Base-by-base conservation (phyloP, 1,140 invertebrate species). In the Bradysia coprophila region DNA sequence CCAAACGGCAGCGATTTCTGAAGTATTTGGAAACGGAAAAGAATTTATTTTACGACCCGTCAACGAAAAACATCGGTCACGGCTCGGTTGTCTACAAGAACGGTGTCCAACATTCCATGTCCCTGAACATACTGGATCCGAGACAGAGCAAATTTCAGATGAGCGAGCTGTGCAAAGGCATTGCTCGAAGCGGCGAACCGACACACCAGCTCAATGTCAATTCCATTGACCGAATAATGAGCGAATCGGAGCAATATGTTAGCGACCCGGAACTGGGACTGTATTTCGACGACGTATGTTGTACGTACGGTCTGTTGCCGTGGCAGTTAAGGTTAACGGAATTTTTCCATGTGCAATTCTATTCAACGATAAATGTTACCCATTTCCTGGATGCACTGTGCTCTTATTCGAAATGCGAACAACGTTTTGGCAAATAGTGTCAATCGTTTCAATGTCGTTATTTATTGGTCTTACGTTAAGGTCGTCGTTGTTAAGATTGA, bases 271-370 rank as follows among this genome's bases (percentile, higher is more conserved):
- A 81, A 49, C 50, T 80, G 45, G 71, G 67, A 28, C 51, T 81
- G 42, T 68, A 73, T 51, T 75, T 67, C 51, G 76, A 75, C 19
- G 55, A 66, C 19, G 49, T 57, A 31, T 71, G 69, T 48, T 67
- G 59, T 44, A 72, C 73, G 31, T 67, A 67, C 53, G 75, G 74
- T 43, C 63, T 77, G 54, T 58, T 78, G 16, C 77, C 76, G 31
- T 81, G 77, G 78, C 76, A 80, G 49, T 73, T 76, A 49, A 66
- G 71, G 62, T 51, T 76, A 36, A 75, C 76, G 24, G 76, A 78
- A 63, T 79, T 81, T 60, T 55, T 75, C 58, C 71, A 64, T 58
- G 48, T 76, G 47, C 63, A 66, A 46, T 53, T 62, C 44, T 64
- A 71, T 48, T 57, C 68, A 52, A 64, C 53, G 51, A 45, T 78